These are phyloP conservation scores for Phataginus tetradactyla DNA, from an alignment of 2,797 vertebrate genomes.

Conservation along the genomic window DNA sequence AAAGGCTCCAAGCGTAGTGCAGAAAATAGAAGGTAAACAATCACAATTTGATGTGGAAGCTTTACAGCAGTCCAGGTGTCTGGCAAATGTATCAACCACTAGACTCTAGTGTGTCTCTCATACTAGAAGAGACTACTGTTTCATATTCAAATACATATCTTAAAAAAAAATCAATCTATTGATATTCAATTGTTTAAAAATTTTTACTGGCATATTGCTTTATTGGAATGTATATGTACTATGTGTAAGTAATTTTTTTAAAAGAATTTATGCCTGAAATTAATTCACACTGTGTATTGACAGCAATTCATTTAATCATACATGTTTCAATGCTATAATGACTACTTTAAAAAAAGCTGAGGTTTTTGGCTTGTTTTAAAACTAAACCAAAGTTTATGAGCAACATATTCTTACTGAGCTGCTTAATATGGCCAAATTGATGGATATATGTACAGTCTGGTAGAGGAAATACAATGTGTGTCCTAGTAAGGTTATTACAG, in stretches of 20 bases:
- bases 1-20: neutral
- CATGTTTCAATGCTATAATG: neutral
- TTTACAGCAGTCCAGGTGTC: neutral
- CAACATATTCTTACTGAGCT: neutral
- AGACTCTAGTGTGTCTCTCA: neutral
- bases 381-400: neutral
- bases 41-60: neutral
- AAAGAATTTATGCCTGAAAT: neutral
- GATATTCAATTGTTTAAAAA: neutral
- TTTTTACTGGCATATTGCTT: neutral
- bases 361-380: conserved; percentile 20
- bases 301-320: conserved; percentile 15
- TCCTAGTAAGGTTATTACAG: neutral
- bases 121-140: neutral
- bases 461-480: neutral
- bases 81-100: neutral
- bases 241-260: neutral
- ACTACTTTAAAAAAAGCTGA: neutral
- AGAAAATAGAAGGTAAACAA: neutral
- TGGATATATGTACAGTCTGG: neutral
- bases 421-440: neutral
- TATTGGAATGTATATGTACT: neutral
- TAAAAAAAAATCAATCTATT: neutral
- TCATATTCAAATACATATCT: neutral
- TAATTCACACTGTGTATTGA: neutral